Base-by-base conservation (phyloP, 2,113 vertebrate species). In the Lontra canadensis region DNA sequence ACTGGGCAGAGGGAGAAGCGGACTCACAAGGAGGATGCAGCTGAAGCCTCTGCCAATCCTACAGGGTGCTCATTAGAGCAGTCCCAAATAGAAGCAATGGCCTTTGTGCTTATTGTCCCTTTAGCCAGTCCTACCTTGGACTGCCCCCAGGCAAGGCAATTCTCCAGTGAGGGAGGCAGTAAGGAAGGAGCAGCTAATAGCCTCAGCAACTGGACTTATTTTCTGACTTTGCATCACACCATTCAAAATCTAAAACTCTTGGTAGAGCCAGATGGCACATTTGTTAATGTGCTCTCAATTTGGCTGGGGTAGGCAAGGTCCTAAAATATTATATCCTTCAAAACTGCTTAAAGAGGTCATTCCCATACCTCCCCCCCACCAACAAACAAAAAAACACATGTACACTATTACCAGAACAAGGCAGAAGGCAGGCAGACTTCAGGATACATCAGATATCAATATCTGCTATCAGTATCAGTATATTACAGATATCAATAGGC, bases 301-400 rank as follows among this genome's bases (percentile, higher is more conserved):
- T 67, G 63, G 71, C 14, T 73, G 57, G 47, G 31, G 21, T 1
- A 65, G 78, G n/a, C 36, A 91, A 61, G 7, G n/a, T 89, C 52
- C 61, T 87, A 12, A 80, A 87, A 83, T 63, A 84, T 11, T 84
- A 21, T 76, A 59, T 61, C 17, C 67, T 78, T 36, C 25, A 57
- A 88, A 96, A 89, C 61, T 83, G 55, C n/a, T 67, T 52, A 86
- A 2, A 96, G 83, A 82, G 74, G 26, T 61, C 84, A 90, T 81
- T 94, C 9, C 31, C 55, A 12, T 0, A 85, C 7, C 3, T 2
- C 17, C 17, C 52, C 17, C 52, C 49, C 49, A 36, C 36, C 10
- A 2, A 12, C 47, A 2, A 13, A 91, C 47, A 82, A 94, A 90
- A 71, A 52, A 55, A n/a, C 34, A 81, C 39, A 34, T 95, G 14